These are phyloP conservation scores for Ethmia dodecea DNA, from an alignment of 2,888 invertebrate genomes.

Conservation along the genomic window DNA sequence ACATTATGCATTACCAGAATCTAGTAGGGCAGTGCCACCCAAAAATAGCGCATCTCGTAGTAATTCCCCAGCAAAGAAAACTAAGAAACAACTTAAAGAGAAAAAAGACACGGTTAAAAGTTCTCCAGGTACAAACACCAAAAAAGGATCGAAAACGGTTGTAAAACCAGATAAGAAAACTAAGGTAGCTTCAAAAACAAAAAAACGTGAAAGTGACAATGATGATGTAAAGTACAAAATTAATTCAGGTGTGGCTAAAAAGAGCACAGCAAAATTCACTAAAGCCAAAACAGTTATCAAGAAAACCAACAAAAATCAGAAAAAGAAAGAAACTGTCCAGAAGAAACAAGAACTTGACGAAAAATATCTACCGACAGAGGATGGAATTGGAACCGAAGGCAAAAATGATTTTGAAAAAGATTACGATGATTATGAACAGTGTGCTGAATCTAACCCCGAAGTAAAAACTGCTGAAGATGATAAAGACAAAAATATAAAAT, in stretches of 20 bases:
- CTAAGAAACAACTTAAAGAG: slow-evolving; percentile 54
- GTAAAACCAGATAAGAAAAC: slow-evolving; percentile 33
- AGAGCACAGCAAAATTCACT: slow-evolving; percentile 35
- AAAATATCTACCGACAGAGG: slow-evolving; percentile 18
- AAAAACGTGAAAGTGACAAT: slow-evolving; percentile 33
- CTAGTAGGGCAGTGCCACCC: slow-evolving; percentile 37
- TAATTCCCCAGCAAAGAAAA: slow-evolving; percentile 50
- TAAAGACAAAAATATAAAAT: slow-evolving; percentile 19
- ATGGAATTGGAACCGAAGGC: slow-evolving; percentile 15
- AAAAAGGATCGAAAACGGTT: slow-evolving; percentile 37
- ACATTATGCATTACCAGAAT: slow-evolving; percentile 35
- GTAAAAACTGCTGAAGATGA: slow-evolving; percentile 6
- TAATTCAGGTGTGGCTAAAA: slow-evolving; percentile 51
- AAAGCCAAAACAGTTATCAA: slow-evolving; percentile 49
- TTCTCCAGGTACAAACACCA: slow-evolving; percentile 31
- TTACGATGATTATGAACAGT: too few relatives aligned
- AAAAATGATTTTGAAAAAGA: too few relatives aligned
- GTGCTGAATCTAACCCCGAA: too few relatives aligned
- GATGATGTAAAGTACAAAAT: slow-evolving; percentile 63
- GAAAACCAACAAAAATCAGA: slow-evolving; percentile 34
- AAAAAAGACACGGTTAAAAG: slow-evolving; percentile 55
- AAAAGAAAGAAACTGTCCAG: slow-evolving; percentile 39
- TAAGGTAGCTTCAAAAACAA: slow-evolving; percentile 31
- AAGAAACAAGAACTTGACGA: slow-evolving; percentile 21
- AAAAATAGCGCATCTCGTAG: slow-evolving; percentile 37